Evolutionary conservation across 2,888 invertebrate genomes (phyloP), one percentile per base, ranked within the genome.

Genomic region (Hemistola chrysoprasaria): DNA sequence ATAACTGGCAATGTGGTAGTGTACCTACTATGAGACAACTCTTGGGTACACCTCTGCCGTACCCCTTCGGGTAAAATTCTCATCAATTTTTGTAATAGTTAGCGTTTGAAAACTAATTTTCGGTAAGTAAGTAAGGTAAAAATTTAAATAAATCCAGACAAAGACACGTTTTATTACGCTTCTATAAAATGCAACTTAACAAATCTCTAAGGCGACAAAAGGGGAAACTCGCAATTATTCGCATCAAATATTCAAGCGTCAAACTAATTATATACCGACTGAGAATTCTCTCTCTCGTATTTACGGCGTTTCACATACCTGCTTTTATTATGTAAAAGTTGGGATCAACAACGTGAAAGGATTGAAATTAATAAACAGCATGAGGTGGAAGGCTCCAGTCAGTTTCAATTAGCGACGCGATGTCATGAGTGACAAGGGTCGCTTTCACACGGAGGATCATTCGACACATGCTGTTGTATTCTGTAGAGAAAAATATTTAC

Each of bases 371-470:
- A 53, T 49, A 47, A 49, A 47, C 40, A 49, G 40, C 26, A 29
- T 29, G 24, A 41, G 44, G 42, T 38, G 41, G 42, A 56, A 50
- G 55, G 51, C 53, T 57, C 39, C 40, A 60, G 55, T 61, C 62
- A 55, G 53, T 65, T 71, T 68, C 65, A 73, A 69, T 71, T 66
- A 65, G 55, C 42, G 37, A 42, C 3, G 16, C n/a, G 4, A 16
- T 50, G 53, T 40, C 40, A 44, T 34, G 47, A 46, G 51, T 70
- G 74, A 75, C 59, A 56, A 71, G 69, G 75, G 73, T 74, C 35
- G 29, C 33, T 56, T 56, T 49, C 48, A 45, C 38, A 53, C 53
- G 38, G 47, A 40, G 45, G 46, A 37, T 46, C 40, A 50, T 53
- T 44, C 32, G 54, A 52, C 41, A 53, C 37, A 38, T 42, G 40